Percentiles rank a stretch among this genome's conserved stretches.
Evolutionary conservation across 1,140 invertebrate species (phyloP).

Genomic region (Pseudomyrmex gracilis): DNA sequence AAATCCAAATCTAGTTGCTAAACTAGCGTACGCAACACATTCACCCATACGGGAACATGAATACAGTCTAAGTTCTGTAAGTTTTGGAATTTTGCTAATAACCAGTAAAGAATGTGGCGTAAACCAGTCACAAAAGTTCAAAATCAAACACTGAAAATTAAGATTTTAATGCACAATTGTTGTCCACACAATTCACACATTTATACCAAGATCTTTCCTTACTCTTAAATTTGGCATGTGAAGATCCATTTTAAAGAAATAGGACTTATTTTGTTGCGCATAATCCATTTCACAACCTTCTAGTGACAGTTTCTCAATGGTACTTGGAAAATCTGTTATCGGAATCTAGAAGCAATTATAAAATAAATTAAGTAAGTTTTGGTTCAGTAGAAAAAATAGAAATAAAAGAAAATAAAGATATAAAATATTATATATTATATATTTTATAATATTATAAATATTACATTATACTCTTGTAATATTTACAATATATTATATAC

Average conservation of each 20-base stretch:
- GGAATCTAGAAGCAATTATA: slow-evolving; percentile 79
- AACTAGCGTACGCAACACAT: slow-evolving; percentile 91
- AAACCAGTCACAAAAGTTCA: slow-evolving; percentile 90
- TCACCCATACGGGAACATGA: slow-evolving; percentile 88
- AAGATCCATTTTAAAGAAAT: slow-evolving; percentile 87
- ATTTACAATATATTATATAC: too few relatives aligned
- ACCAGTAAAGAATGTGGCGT: slow-evolving; percentile 89
- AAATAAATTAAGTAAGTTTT: slow-evolving; percentile 16
- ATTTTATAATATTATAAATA: slow-evolving; percentile 4
- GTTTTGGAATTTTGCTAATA: slow-evolving; percentile 88
- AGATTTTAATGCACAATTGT: background rate
- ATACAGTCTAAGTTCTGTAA: slow-evolving; percentile 87
- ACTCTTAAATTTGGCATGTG: slow-evolving; percentile 87
- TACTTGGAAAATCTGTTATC: slow-evolving; percentile 86
- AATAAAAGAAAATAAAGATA: background rate
- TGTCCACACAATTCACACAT: background rate
- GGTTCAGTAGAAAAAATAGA: background rate
- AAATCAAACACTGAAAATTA: slow-evolving; percentile 86
- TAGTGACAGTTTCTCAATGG: slow-evolving; percentile 86
- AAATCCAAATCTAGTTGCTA: slow-evolving; percentile 91
- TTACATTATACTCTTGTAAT: background rate
- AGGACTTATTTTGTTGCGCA: slow-evolving; percentile 85
- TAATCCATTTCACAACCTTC: slow-evolving; percentile 86
- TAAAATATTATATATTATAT: background rate
- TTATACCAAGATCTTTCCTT: slow-evolving; percentile 59